Base-by-base conservation (phyloP, 2,797 vertebrate genomes). In the Staurois parvus region DNA sequence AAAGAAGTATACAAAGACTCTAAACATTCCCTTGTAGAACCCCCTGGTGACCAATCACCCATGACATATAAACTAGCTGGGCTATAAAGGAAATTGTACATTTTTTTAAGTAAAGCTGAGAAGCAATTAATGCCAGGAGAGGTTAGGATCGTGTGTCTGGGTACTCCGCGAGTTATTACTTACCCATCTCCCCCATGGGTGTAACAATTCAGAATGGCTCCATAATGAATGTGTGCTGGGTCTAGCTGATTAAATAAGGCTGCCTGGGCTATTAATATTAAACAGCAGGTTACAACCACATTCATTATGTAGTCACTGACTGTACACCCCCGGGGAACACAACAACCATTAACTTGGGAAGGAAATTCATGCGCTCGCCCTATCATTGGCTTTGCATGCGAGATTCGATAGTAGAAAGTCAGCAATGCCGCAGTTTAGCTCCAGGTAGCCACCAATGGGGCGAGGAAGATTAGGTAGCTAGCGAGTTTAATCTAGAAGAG, bases 161-260 rank as follows among this genome's bases (percentile, higher is more conserved):
- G 59, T 15, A 11, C 82, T 40, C 34, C 13, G 48, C 66, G 40
- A 83, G 87, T 88, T 30, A 87, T 90, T 84, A 37, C 72, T 75
- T 12, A 0, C 3, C 13, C 21, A 4, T 72, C 48, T 0, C 12
- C 45, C 24, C 9, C 10, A 56, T 32, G 83, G 83, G 75, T 45
- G 67, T 48, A 45, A 21, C 28, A 37, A 67, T 45, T 40, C 62
- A 52, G 73, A 68, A 40, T 52, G 72, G 11, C 67, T 62, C 37
- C 62, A 72, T 78, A 78, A 84, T 76, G 74, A 84, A 84, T 70
- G 68, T 70, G 67, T n/a, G 75, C 75, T 37, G 67, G 74, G 67
- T 45, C 52, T 29, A 12, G 62, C 45, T 84, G 83, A 84, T 84
- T 84, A 77, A 84, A 78, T 78, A 84, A 84, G 83, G 48, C 21